phyloP scores from a whole-genome alignment of 2,113 vertebrate genomes.

The Lipotes vexillifer region DNA sequence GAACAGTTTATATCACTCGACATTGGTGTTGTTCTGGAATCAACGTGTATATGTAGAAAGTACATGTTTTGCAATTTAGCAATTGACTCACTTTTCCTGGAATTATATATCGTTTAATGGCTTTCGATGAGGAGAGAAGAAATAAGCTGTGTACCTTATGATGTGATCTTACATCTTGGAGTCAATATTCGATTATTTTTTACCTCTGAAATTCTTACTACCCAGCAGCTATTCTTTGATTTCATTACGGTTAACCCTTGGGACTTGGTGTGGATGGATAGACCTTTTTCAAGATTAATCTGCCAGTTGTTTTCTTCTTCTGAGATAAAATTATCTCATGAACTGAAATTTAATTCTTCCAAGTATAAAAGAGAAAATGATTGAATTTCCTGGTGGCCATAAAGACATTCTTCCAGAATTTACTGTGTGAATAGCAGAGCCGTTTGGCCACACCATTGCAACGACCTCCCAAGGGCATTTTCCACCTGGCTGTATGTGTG shows the following conservation, averaged over 20 bases:
- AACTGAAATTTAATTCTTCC: conserved; percentile 5
- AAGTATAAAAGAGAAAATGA: background rate
- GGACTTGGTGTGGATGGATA: background rate
- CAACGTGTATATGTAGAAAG: background rate
- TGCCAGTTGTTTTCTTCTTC: background rate
- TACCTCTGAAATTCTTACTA: background rate
- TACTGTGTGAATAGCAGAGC: background rate
- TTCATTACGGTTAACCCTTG: background rate
- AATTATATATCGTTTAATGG: background rate
- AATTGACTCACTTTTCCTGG: background rate
- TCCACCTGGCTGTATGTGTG: background rate
- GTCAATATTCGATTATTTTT: background rate
- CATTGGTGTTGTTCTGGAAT: background rate
- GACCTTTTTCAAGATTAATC: background rate
- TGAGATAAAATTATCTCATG: conserved; percentile 2
- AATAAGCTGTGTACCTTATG: background rate
- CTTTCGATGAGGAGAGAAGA: background rate
- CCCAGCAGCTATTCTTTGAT: background rate
- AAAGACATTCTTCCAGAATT: background rate
- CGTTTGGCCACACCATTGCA: background rate
- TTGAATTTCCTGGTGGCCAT: background rate
- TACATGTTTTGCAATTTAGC: background rate
- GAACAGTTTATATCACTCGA: background rate
- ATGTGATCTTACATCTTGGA: background rate
- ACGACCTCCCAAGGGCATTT: background rate